These are phyloP conservation scores for Cordilura impudica DNA, from an alignment of 2,888 invertebrate genomes.

Conservation along the genomic window DNA sequence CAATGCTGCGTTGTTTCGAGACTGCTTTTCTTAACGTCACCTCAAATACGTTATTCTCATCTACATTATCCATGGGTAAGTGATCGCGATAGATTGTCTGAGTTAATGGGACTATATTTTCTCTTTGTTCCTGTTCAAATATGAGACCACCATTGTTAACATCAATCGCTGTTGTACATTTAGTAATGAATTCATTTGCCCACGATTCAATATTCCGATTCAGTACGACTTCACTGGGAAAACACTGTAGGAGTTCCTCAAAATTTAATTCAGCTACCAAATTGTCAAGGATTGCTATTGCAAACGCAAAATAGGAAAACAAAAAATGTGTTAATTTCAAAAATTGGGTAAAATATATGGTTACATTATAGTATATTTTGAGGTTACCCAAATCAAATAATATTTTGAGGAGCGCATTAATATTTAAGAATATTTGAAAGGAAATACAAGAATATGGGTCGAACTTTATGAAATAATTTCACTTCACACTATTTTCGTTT, in stretches of 20 bases:
- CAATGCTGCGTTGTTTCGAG: slow-evolving; percentile 81
- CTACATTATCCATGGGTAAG: slow-evolving; percentile 76
- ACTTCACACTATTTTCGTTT: too few relatives aligned
- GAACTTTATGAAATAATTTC: too few relatives aligned
- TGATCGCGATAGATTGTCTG: slow-evolving; percentile 66
- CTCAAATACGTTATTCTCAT: slow-evolving; percentile 76
- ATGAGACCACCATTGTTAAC: slow-evolving; percentile 65
- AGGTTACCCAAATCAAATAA: too few relatives aligned
- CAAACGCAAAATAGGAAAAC: slow-evolving; percentile 2
- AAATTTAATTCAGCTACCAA: slow-evolving; percentile 74
- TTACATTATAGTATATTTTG: too few relatives aligned
- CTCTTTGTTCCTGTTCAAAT: slow-evolving; percentile 57
- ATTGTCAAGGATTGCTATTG: slow-evolving; percentile 76
- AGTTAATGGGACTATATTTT: slow-evolving; percentile 9
- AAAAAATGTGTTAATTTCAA: too few relatives aligned
- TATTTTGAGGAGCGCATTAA: too few relatives aligned
- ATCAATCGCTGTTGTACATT: slow-evolving; percentile 69
- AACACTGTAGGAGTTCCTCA: slow-evolving; percentile 75
- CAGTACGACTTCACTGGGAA: slow-evolving; percentile 74
- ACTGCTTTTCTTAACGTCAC: slow-evolving; percentile 77
- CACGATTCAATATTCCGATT: slow-evolving; percentile 69
- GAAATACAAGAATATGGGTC: too few relatives aligned
- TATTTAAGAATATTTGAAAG: too few relatives aligned
- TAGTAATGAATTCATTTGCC: slow-evolving; percentile 68
- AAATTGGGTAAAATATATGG: too few relatives aligned